Evolutionary conservation across 2,888 invertebrate genomes (phyloP), one percentile per base, ranked within the genome.

Genomic region (Pachymerium ferrugineum): DNA sequence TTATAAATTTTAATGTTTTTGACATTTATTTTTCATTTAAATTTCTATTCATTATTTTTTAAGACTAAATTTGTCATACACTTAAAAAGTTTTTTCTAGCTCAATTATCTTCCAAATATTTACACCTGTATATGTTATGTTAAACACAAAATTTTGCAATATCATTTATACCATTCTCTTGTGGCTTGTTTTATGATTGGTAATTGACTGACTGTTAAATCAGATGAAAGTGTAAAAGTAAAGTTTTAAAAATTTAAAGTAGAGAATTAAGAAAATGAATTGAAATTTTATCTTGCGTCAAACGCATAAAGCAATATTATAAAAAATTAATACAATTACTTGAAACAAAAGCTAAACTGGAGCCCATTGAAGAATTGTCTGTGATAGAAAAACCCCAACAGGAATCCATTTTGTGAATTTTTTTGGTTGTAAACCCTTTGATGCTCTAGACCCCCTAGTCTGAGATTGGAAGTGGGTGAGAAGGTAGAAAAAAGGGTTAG

Each of bases 221-320:
- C n/a, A n/a, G n/a, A n/a, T n/a, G n/a, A n/a, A n/a, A n/a, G n/a
- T n/a, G n/a, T n/a, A n/a, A n/a, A n/a, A n/a, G 25, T 10, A n/a
- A 25, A 28, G 25, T 62, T 62, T 62, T 25, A 62, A 62, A 62
- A 12, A 62, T 28, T 28, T 12, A 25, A 12, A 12, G 62, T 28
- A 28, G 62, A 62, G 28, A 28, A n/a, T n/a, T n/a, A 28, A 62
- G 62, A 62, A 62, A 62, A 62, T 62, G 62, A 62, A 62, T 62
- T 62, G 28, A 62, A 62, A 25, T 62, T 28, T 62, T 54, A n/a
- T n/a, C 1, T 3, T 28, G 62, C 62, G 62, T 62, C 3, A 3
- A 28, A 62, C 62, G 62, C 62, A 28, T 10, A 3, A n/a, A 25
- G 10, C 6, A n/a, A n/a, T 38, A 38, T 38, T 38, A n/a, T 14